Evolutionary conservation across 2,888 invertebrate genomes (phyloP).

Genomic region (Lasioglossum figueresi): DNA sequence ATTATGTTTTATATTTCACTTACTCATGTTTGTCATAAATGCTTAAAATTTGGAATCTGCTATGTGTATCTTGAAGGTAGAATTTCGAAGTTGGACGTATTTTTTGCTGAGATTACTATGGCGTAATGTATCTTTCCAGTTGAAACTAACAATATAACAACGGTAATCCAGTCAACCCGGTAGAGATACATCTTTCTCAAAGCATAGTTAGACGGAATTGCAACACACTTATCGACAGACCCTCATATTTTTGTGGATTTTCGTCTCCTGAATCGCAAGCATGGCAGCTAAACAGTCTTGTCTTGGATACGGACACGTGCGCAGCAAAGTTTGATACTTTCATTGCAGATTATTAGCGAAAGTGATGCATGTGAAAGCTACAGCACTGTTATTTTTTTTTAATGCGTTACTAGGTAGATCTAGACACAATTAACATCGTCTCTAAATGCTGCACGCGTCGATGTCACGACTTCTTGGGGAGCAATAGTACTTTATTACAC

Average conservation of each 20-base stretch:
- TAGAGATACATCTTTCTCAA: not conserved
- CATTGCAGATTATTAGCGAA: slow-evolving; percentile 8
- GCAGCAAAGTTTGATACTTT: not conserved
- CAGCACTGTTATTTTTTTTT: not conserved
- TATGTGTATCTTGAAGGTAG: too few species aligned
- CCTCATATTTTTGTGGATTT: not conserved
- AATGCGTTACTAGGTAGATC: slow-evolving; percentile 23
- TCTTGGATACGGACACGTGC: slow-evolving; percentile 16
- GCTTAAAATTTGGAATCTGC: too few species aligned
- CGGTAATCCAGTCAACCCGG: too few species aligned
- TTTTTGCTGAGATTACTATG: too few species aligned
- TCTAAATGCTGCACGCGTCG: slow-evolving; percentile 29
- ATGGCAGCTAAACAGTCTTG: not conserved
- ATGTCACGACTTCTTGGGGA: not conserved
- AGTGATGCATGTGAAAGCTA: slow-evolving; percentile 35
- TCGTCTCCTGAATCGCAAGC: not conserved
- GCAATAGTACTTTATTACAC: not conserved
- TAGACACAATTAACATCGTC: slow-evolving; percentile 24
- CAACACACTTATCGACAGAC: not conserved
- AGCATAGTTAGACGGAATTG: not conserved
- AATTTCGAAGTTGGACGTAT: too few species aligned
- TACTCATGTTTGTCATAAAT: too few species aligned
- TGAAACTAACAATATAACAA: too few species aligned
- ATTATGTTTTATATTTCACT: too few species aligned
- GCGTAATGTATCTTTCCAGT: too few species aligned